Evolutionary conservation across 2,888 invertebrate genomes (phyloP), one percentile per base, ranked within the genome.

Genomic region (Plemyria rubiginata): DNA sequence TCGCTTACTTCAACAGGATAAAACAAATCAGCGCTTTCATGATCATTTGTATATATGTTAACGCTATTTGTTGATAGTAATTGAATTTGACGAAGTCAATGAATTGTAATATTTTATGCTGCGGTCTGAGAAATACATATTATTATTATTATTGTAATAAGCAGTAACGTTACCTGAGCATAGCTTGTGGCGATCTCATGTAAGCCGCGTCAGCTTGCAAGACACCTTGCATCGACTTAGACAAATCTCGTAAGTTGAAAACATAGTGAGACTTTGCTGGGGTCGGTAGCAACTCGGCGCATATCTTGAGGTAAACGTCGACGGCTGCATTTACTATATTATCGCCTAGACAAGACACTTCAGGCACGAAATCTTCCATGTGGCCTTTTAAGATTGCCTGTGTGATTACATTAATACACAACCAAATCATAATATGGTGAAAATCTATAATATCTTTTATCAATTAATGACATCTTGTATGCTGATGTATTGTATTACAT

Each of bases 241-340:
- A 98, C 45, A 98, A 92, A 90, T 98, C 98, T 50, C 98, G 94
- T 73, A 98, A 88, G 86, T 98, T 99, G 84, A 98, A 99, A 12
- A 98, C 95, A 79, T 99, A 98, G 86, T 98, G 98, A 0, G 97
- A 97, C 83, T 98, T 98, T 29, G 97, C 95, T 0, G 98, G 98
- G 0, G 98, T 98, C 0, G 98, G 98, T 32, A 98, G 87, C 70
- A 99, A 94, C 75, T 97, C 96, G 0, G 94, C 88, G 13, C 96
- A 95, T 49, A 98, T 97, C 74, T 95, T 95, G 68, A 95, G 93
- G 80, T 98, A 99, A 2, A 98, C 94, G 53, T 97, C 96, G 46
- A 98, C 96, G 0, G 98, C 96, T 0, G 98, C 97, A 69, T 95
- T 94, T 0, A 98, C 97, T 76, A 98, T 95, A 28, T 94, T 92